Percentiles rank a stretch among this genome's conserved stretches.
Conservation (phyloP, 2,797 vertebrate species). For the Pagetopsis macropterus region DNA sequence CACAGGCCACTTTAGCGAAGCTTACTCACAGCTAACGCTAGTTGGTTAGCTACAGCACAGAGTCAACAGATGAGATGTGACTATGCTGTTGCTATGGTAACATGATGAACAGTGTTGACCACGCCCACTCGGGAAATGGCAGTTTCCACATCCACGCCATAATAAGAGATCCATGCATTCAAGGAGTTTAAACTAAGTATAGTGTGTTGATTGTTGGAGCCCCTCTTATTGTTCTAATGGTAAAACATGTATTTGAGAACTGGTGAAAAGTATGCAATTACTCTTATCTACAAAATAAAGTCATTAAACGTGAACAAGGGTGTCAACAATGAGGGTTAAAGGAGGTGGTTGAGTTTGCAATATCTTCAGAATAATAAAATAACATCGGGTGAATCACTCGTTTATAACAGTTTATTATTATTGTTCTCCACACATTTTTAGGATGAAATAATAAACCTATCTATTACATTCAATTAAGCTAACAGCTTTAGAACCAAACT, state of each 20-base stretch:
- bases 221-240: no score
- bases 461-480: no score
- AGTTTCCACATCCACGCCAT: not conserved
- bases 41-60: not conserved
- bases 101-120: slow-evolving; percentile 20
- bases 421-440: not conserved
- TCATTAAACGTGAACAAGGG: not conserved
- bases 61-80: slow-evolving; percentile 38
- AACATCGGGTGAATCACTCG: no score
- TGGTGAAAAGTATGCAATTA: no score
- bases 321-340: not conserved
- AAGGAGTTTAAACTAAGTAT: not conserved
- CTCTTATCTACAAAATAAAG: not conserved
- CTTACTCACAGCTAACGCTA: slow-evolving; percentile 13
- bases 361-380: no score
- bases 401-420: no score
- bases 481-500: no score
- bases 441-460: not conserved
- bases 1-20: not conserved
- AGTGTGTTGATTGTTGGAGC: not conserved
- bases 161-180: no score
- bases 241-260: no score
- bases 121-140: slow-evolving; percentile 28
- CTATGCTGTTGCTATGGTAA: slow-evolving; percentile 69
- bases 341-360: no score